Base-by-base conservation (phyloP, 2,888 invertebrate genomes). In the Cephus pygmeus region DNA sequence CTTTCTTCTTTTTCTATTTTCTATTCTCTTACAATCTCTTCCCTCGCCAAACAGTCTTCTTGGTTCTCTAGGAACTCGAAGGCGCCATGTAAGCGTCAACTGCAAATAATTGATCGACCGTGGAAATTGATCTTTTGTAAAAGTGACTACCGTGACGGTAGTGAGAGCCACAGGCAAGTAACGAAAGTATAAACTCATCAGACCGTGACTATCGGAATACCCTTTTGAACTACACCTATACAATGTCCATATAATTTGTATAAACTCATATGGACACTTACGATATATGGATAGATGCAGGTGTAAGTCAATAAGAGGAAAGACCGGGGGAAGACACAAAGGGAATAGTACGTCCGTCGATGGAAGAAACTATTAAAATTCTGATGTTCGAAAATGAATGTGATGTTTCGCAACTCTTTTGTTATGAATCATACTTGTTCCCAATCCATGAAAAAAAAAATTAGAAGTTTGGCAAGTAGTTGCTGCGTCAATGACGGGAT, bases 71-170 rank as follows among this genome's bases (percentile, higher is more conserved):
- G 23, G 23, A 56, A 56, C 56, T 56, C 23, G 23, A 82, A 79
- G 79, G 79, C 79, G 77, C 80, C 78, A 79, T 79, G 80, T 73
- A 69, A 81, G 40, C 34, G 77, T 77, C 77, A 69, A 77, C 69
- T 75, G 68, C 76, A 76, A 77, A 75, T 31, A 77, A 80, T 78
- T 82, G 82, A 83, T 82, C 78, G 73, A 83, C 82, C 83, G 85
- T 56, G 56, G 56, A 56, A 56, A 56, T 23, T 56, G 56, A 23
- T 56, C 56, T 56, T 56, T 23, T 56, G 56, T 56, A 56, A 56
- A 56, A 56, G 23, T 56, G 9, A 56, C 56, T 56, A 56, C 23
- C 23, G 23, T 56, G 6, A 56, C 56, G 56, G 56, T 56, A 56
- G 56, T 56, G 23, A 56, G 56, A 56, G 56, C 56, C 23, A 23